Base-by-base conservation (phyloP, 2,113 vertebrate species). In the Crotalus viridis region DNA sequence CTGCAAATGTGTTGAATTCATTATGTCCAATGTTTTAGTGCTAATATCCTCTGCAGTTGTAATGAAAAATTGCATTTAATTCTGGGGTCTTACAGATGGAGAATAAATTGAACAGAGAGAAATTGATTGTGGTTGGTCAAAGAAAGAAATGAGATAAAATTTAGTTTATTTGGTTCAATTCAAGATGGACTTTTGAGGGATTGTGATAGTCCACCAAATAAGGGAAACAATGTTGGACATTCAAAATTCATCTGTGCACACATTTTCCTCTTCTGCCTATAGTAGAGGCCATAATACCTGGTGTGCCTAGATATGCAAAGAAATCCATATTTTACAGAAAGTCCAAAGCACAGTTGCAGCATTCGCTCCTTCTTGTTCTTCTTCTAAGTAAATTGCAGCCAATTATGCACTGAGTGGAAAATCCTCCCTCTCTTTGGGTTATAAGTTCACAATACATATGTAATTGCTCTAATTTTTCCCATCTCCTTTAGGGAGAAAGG, bases 401-500 rank as follows among this genome's bases (percentile, higher is more conserved):
- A 94, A 91, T 95, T 94, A 92, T 91, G 81, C 91, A 85, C 69
- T 81, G 91, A 94, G 91, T 1, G 54, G 88, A 86, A 96, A 95
- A 93, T 56, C 74, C 94, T 92, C 43, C 8, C 85, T 96, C 95
- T 96, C 96, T 94, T 94, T 22, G 94, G 95, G 96, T 74, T 91
- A 85, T 93, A 96, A 91, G 94, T 96, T 97, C 95, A 94, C 3
- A 93, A 97, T 97, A 97, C 94, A 96, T 95, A 94, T 92, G 95
- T 97, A 97, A 97, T 96, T 96, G 95, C 95, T 97, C 94, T 97
- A 96, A 96, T 96, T 97, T 87, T 96, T 91, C 93, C 85, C 91
- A 81, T 91, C 51, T 46, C 95, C 95, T 95, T 96, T 97, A 94
- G 94, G 96, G 96, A 95, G 96, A 94, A 95, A 69, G 94, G 95